phyloP scores from a whole-genome alignment of 2,113 vertebrate species.

The Xiphias gladius region DNA sequence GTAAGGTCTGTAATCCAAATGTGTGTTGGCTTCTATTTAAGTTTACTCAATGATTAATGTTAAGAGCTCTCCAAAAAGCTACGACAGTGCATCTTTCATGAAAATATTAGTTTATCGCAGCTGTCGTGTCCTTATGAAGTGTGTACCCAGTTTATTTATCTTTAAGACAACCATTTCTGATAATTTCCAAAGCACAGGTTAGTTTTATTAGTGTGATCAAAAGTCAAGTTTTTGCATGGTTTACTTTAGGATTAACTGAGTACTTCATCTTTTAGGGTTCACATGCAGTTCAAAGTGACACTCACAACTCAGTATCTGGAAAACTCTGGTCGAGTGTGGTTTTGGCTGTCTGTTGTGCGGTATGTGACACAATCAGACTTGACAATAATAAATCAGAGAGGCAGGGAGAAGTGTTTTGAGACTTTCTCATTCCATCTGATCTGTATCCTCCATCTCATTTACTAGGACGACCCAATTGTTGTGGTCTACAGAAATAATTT shows the following conservation, averaged over 20 bases:
- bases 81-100: background rate
- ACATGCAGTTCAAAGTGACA: conserved; percentile 15
- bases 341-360: conserved; percentile 27
- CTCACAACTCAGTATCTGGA: background rate
- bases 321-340: background rate
- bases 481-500: background rate
- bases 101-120: background rate
- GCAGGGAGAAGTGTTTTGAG: background rate
- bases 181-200: background rate
- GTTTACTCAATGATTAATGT: background rate
- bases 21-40: background rate
- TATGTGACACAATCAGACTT: conserved; percentile 23
- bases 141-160: background rate
- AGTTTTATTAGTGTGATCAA: background rate
- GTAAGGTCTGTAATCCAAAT: background rate
- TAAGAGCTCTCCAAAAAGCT: background rate
- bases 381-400: conserved; percentile 28
- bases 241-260: background rate
- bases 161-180: background rate
- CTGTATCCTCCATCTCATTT: conserved; percentile 35
- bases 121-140: too few relatives aligned
- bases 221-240: background rate
- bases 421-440: conserved; percentile 19
- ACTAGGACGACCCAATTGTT: conserved; percentile 19
- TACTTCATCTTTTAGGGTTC: background rate